These are phyloP conservation scores for Chymomyza amoena DNA, from an alignment of 2,888 invertebrate genomes.

Conservation along the genomic window DNA sequence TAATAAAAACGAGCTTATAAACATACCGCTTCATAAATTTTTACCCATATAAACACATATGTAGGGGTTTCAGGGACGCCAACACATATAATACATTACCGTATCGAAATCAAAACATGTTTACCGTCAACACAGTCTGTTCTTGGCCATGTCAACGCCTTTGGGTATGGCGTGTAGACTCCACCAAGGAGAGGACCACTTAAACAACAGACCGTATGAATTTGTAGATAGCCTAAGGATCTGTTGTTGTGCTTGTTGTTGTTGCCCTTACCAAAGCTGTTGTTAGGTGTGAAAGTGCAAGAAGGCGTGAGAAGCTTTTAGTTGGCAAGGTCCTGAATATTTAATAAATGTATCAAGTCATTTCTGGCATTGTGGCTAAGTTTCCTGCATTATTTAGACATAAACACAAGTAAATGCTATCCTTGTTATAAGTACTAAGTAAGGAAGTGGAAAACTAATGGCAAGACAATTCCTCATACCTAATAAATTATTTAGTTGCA, in stretches of 20 bases:
- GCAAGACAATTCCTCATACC: not conserved
- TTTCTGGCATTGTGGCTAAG: not conserved
- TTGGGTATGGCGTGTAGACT: constrained; percentile 1
- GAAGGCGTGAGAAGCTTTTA: not conserved
- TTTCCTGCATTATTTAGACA: not conserved
- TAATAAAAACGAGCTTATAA: too few species aligned
- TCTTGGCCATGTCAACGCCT: not conserved
- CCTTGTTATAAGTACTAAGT: not conserved
- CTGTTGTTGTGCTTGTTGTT: not conserved
- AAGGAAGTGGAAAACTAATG: not conserved
- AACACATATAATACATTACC: constrained; percentile 55
- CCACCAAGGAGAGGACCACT: not conserved
- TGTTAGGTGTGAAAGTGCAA: not conserved
- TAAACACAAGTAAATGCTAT: not conserved
- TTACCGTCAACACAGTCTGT: constrained; percentile 32
- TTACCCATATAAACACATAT: too few species aligned
- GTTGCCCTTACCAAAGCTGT: not conserved
- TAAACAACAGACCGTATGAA: not conserved
- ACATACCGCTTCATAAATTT: too few species aligned
- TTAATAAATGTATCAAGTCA: not conserved
- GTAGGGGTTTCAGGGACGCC: too few species aligned
- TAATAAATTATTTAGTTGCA: not conserved
- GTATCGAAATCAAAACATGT: constrained; percentile 56
- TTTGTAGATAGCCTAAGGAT: not conserved
- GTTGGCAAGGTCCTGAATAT: not conserved